phyloP scores from a whole-genome alignment of 2,113 vertebrate genomes.

The Hemiscyllium ocellatum region DNA sequence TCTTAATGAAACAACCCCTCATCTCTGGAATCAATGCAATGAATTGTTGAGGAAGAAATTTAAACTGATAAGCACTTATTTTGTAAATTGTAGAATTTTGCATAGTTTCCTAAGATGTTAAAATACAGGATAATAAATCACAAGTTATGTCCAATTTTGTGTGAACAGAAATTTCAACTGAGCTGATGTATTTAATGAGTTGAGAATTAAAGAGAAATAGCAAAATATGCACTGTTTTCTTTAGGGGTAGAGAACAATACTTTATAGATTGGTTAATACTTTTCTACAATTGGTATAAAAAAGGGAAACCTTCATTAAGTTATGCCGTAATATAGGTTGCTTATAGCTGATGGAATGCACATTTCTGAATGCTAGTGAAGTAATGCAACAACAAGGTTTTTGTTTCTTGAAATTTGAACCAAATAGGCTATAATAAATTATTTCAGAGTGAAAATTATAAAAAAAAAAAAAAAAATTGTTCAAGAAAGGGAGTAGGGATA shows the following conservation, averaged over 20 bases:
- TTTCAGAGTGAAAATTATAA: too few species aligned
- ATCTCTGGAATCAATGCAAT: too few species aligned
- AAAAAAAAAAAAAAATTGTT: too few species aligned
- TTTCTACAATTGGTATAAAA: not conserved
- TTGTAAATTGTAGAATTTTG: not conserved
- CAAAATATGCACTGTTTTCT: not conserved
- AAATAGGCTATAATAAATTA: not conserved
- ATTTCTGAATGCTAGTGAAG: not conserved
- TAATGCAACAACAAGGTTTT: not conserved
- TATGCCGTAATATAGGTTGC: not conserved
- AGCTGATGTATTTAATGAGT: not conserved
- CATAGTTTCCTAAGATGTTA: not conserved
- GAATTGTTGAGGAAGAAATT: not conserved
- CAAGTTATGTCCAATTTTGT: not conserved
- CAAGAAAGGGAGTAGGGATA: too few species aligned
- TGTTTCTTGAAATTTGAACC: not conserved
- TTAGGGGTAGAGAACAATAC: conserved; percentile 30
- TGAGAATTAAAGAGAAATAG: not conserved
- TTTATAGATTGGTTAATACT: conserved; percentile 3
- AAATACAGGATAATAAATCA: too few species aligned
- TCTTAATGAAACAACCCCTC: too few species aligned
- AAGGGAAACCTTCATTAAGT: not conserved
- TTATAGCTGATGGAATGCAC: not conserved
- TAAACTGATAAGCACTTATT: not conserved
- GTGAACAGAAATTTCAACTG: not conserved